These are phyloP conservation scores for Cotesia chilonis DNA, from an alignment of 1,140 invertebrate genomes.

Conservation along the genomic window DNA sequence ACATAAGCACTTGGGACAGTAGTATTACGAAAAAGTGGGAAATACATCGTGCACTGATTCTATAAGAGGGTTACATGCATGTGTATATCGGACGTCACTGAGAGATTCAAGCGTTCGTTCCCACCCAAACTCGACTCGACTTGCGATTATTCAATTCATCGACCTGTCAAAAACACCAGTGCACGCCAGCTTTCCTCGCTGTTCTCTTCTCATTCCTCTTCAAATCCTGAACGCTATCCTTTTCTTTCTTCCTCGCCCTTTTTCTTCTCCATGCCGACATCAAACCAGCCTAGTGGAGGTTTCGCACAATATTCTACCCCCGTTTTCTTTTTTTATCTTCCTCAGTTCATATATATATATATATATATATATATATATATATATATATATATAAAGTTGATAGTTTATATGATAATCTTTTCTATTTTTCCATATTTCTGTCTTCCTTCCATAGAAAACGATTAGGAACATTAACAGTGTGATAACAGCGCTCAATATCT, in stretches of 20 bases:
- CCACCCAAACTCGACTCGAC: constrained; percentile 56
- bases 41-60: constrained; percentile 11
- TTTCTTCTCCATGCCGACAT: background rate
- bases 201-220: constrained; percentile 38
- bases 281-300: constrained; percentile 2
- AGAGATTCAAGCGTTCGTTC: constrained; percentile 4
- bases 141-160: constrained; percentile 69
- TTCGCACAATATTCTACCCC: constrained; percentile 21
- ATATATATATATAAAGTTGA: constrained; percentile 15
- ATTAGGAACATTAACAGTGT: constrained; percentile 25
- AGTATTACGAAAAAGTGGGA: constrained; percentile 19
- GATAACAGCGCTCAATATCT: constrained; percentile 30
- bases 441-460: constrained; percentile 22
- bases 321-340: background rate
- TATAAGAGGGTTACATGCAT: constrained; percentile 19
- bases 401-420: background rate
- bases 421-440: background rate
- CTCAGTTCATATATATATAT: constrained; percentile 14
- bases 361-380: constrained; percentile 1
- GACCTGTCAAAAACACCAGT: constrained; percentile 68
- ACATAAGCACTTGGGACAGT: constrained; percentile 7
- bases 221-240: background rate
- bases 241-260: constrained; percentile 31
- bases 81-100: background rate
- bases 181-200: constrained; percentile 61